Percentiles rank a stretch among this genome's conserved stretches.
phyloP scores from a whole-genome alignment of 2,113 vertebrate species.

The Lucifuga dentata region DNA sequence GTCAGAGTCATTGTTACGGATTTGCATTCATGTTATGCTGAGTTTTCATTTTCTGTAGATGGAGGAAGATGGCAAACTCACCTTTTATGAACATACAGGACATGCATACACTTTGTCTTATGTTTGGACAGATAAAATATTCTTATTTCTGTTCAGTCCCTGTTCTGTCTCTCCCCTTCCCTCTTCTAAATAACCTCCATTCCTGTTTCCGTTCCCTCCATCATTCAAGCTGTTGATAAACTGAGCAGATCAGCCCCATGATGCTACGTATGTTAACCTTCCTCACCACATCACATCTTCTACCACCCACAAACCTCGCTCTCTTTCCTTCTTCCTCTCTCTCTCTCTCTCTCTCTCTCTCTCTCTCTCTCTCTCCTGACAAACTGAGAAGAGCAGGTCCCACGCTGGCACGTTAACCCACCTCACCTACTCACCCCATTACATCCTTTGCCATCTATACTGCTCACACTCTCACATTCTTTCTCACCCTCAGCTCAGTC shows the following conservation, averaged over 20 bases:
- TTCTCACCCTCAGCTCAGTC: constrained; percentile 31
- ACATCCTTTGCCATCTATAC: constrained; percentile 37
- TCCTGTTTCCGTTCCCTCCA: no score
- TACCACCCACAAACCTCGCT: constrained; percentile 37
- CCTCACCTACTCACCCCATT: constrained; percentile 57
- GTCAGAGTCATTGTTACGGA: no score
- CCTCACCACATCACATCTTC: constrained; percentile 28
- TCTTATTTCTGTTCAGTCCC: no score
- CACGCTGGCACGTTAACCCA: constrained; percentile 56
- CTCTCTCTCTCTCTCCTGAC: constrained; percentile 26
- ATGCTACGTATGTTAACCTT: constrained; percentile 49
- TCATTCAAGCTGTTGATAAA: constrained; percentile 28
- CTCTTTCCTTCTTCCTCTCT: constrained; percentile 11
- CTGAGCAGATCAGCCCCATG: constrained; percentile 41
- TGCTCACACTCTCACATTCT: constrained; percentile 22
- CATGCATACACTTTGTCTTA: no score
- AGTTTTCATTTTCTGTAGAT: no score
- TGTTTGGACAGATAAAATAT: no score
- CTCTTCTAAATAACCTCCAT: no score
- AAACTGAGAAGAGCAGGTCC: constrained; percentile 46
- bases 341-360: constrained; percentile 5
- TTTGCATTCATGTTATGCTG: no score
- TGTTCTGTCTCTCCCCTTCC: no score
- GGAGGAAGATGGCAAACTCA: no score
- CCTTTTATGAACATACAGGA: no score